Conservation (phyloP, 1,140 invertebrate species). For the Drosophila sp. region DNA sequence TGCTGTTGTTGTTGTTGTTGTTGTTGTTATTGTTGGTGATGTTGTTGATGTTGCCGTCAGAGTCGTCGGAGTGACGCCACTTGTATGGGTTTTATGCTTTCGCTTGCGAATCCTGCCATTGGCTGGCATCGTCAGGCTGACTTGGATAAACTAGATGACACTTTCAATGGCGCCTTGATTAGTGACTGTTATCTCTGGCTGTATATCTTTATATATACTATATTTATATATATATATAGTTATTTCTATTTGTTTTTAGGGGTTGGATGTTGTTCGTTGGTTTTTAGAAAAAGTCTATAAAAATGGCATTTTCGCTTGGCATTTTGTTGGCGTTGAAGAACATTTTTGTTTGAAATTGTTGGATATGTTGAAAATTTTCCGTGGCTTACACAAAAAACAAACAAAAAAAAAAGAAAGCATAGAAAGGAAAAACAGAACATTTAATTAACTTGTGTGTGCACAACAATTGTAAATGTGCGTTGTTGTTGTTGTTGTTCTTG, state of each 20-base stretch:
- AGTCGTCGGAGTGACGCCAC: conserved; percentile 61
- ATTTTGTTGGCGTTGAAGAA: conserved; percentile 51
- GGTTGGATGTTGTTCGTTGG: conserved; percentile 9
- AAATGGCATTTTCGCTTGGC: conserved; percentile 64
- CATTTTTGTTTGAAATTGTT: conserved; percentile 19
- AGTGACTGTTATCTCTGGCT: conserved; percentile 18
- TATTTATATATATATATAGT: conserved; percentile 19
- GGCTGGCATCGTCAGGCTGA: conserved; percentile 49
- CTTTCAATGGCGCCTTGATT: conserved; percentile 50
- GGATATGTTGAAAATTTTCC: conserved; percentile 67
- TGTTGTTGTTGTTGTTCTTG: conserved; percentile 34
- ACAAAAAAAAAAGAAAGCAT: conserved; percentile 13
- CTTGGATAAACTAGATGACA: conserved; percentile 42
- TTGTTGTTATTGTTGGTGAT: conserved; percentile 15
- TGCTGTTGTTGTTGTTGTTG: neutral
- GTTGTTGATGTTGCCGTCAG: conserved; percentile 22
- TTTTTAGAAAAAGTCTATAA: conserved; percentile 74
- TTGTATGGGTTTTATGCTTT: conserved; percentile 58
- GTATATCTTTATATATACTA: conserved; percentile 23
- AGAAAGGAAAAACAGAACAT: conserved; percentile 24
- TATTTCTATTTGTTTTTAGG: conserved; percentile 17
- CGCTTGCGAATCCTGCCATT: conserved; percentile 64
- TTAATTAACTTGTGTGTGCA: conserved; percentile 51
- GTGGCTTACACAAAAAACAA: conserved; percentile 43
- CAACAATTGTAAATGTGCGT: conserved; percentile 19